Percentiles rank a stretch among this genome's conserved stretches.
Evolutionary conservation across 2,113 vertebrate species (phyloP).

Genomic region (Callocephalon fimbriatum): DNA sequence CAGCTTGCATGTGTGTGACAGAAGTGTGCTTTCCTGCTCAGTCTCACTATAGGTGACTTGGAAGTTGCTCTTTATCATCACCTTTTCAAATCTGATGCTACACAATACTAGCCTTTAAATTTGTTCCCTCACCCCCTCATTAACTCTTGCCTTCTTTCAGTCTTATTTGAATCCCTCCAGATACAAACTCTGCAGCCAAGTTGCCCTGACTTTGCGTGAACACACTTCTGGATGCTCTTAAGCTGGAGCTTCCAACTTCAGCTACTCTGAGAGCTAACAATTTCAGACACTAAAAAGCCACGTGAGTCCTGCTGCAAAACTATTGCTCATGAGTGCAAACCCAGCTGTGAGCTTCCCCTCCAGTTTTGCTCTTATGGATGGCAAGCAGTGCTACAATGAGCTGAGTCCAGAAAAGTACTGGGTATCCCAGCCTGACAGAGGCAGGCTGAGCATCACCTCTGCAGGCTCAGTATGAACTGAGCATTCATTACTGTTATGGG

Average conservation of each 20-base stretch:
- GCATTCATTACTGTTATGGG: background rate
- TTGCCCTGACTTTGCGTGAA: background rate
- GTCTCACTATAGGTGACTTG: background rate
- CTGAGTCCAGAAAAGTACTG: background rate
- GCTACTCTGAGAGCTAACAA: background rate
- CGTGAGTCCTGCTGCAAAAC: fast-evolving
- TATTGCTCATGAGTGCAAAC: background rate
- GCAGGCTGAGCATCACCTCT: background rate
- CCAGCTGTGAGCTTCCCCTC: background rate
- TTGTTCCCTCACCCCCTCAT: fast-evolving
- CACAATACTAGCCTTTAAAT: background rate
- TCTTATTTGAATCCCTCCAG: background rate
- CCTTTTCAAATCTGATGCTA: background rate
- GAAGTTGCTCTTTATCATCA: background rate
- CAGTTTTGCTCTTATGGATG: background rate
- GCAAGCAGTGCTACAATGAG: background rate
- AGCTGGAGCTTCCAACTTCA: background rate
- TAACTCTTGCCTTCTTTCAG: background rate
- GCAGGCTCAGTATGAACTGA: fast-evolving
- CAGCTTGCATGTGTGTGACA: background rate
- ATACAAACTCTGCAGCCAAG: background rate
- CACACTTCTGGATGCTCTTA: background rate
- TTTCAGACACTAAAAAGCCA: background rate
- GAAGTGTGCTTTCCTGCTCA: background rate
- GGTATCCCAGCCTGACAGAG: background rate